These are phyloP conservation scores for Pollimyrus isidori DNA, from an alignment of 2,113 vertebrate species.

Conservation along the genomic window DNA sequence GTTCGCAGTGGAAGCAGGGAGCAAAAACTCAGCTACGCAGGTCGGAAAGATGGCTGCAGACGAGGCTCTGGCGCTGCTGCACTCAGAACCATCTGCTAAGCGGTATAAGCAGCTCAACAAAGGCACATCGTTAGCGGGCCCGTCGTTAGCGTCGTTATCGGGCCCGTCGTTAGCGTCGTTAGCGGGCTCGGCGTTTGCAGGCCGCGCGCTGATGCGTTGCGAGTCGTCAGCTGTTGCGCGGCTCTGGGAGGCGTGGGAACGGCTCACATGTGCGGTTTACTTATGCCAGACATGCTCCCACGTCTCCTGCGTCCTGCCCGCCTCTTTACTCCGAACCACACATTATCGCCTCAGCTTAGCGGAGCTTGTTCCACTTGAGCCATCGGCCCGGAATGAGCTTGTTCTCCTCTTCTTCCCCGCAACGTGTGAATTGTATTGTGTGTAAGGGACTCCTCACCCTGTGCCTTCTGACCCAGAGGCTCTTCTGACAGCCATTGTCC, in stretches of 20 bases:
- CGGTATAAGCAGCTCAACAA: neutral
- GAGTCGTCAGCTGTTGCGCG: neutral
- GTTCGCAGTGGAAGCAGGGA: neutral
- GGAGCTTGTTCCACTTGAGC: neutral
- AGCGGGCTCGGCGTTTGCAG: neutral
- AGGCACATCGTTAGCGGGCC: neutral
- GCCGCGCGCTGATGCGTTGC: neutral
- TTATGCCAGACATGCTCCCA: constrained; percentile 34
- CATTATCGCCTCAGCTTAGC: constrained; percentile 33
- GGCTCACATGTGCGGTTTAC: constrained; percentile 29
- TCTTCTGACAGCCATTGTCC: neutral
- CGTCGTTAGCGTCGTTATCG: constrained; percentile 3
- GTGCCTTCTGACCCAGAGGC: neutral
- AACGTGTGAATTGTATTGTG: neutral
- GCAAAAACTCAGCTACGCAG: neutral
- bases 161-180: neutral
- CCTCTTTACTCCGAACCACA: constrained; percentile 36
- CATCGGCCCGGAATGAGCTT: neutral
- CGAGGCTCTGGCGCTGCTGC: too few relatives aligned
- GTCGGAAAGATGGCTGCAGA: neutral
- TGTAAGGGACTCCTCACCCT: neutral
- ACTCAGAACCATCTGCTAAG: neutral
- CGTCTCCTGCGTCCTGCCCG: constrained; percentile 20
- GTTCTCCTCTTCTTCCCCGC: neutral
- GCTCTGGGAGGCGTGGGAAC: constrained; percentile 7